Conservation (phyloP, 2,888 invertebrate genomes). For the Cetonia aurata region DNA sequence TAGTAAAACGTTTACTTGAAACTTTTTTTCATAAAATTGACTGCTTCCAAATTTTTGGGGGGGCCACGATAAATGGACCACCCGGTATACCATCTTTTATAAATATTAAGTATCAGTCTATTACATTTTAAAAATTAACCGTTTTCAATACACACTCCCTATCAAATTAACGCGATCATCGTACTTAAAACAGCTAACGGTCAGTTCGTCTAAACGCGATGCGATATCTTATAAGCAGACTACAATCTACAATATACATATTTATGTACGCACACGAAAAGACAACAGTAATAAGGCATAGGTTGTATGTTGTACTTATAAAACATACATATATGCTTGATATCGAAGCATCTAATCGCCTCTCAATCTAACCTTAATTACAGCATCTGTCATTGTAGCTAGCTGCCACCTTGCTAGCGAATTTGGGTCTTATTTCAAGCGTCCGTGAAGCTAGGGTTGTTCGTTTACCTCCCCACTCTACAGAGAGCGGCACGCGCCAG, state of each 20-base stretch:
- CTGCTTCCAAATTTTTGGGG: no score
- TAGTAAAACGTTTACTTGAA: no score
- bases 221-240: background rate
- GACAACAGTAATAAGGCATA: constrained; percentile 5
- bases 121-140: no score
- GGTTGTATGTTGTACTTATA: constrained; percentile 3
- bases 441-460: constrained; percentile 51
- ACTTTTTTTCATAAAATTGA: no score
- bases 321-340: constrained; percentile 55
- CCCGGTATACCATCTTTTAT: no score
- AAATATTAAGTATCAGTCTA: no score
- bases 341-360: constrained; percentile 19
- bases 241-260: no score
- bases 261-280: background rate
- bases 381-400: constrained; percentile 62
- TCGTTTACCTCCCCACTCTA: constrained; percentile 50
- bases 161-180: background rate
- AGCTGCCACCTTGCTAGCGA: constrained; percentile 52
- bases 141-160: no score
- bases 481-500: constrained; percentile 58
- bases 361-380: constrained; percentile 58
- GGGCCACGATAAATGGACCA: no score
- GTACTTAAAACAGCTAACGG: background rate
- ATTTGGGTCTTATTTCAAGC: constrained; percentile 48
- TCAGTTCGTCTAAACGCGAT: background rate